Evolutionary conservation across 1,140 invertebrate genomes (phyloP).

Genomic region (Bursaphelenchus mucronatus): DNA sequence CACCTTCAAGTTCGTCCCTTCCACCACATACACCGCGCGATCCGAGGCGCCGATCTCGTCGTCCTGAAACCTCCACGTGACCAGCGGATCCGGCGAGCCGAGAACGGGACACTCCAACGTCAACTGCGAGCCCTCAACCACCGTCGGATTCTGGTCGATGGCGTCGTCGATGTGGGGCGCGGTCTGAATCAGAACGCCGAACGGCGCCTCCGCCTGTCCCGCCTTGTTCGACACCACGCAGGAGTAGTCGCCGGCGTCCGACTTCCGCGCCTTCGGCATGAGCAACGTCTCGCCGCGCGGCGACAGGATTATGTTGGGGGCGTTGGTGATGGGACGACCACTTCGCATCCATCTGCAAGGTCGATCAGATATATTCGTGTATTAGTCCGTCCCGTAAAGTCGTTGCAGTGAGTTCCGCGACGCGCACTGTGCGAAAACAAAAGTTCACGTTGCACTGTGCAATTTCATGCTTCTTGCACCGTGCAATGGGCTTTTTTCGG

Average conservation of each 20-base stretch:
- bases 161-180: slow-evolving; percentile 52
- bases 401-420: too few species aligned
- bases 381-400: too few species aligned
- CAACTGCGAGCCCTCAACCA: slow-evolving; percentile 57
- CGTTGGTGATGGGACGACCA: slow-evolving; percentile 49
- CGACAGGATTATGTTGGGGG: slow-evolving; percentile 51
- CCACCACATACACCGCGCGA: slow-evolving; percentile 28
- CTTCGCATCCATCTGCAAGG: slow-evolving; percentile 46
- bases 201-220: slow-evolving; percentile 46
- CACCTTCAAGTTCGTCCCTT: slow-evolving; percentile 36
- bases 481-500: too few species aligned
- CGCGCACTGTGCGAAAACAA: too few species aligned
- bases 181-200: slow-evolving; percentile 45
- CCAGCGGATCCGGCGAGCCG: slow-evolving; percentile 62
- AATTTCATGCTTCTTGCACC: too few species aligned
- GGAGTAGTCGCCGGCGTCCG: slow-evolving; percentile 64
- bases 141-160: slow-evolving; percentile 56
- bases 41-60: slow-evolving; percentile 9
- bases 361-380: too few species aligned
- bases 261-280: slow-evolving; percentile 61
- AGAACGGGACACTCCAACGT: slow-evolving; percentile 63
- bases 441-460: too few species aligned
- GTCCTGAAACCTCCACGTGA: slow-evolving; percentile 61
- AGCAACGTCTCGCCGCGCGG: slow-evolving; percentile 61
- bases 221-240: slow-evolving; percentile 64